Conservation (phyloP, 2,888 invertebrate species). For the Palloptera scutellata region DNA sequence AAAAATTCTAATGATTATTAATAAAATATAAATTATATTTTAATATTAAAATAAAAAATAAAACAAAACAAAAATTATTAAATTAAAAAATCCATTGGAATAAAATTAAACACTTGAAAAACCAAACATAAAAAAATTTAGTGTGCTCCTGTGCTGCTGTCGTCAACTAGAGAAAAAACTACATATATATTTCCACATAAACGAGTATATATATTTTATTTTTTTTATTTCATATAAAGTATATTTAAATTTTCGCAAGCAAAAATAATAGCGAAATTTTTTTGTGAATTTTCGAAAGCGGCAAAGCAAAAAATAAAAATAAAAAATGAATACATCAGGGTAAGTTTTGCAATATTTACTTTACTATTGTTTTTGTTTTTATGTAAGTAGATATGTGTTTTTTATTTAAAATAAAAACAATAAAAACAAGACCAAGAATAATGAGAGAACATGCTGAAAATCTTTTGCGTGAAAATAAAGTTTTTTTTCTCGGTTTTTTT, state of each 20-base stretch:
- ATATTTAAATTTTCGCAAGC: not conserved
- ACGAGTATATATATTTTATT: not conserved
- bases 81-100: not conserved
- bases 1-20: no score
- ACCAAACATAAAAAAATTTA: not conserved
- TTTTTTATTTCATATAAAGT: no score
- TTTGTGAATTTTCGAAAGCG: no score
- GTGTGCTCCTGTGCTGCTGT: not conserved
- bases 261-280: not conserved
- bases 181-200: not conserved
- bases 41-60: not conserved
- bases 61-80: conserved; percentile 9
- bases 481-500: not conserved
- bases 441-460: not conserved
- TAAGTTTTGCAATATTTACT: conserved; percentile 17
- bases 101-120: not conserved
- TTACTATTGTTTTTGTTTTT: conserved; percentile 2
- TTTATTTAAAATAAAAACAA: no score
- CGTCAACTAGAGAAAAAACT: not conserved
- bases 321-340: conserved; percentile 28
- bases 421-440: not conserved
- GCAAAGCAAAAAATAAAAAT: no score
- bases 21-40: no score
- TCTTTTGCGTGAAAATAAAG: not conserved
- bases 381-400: not conserved